A percentile compares a stretch with the other conserved stretches of the same genome.
Evolutionary conservation across 2,888 invertebrate species (phyloP).

Genomic region (Mimachlamys varia): DNA sequence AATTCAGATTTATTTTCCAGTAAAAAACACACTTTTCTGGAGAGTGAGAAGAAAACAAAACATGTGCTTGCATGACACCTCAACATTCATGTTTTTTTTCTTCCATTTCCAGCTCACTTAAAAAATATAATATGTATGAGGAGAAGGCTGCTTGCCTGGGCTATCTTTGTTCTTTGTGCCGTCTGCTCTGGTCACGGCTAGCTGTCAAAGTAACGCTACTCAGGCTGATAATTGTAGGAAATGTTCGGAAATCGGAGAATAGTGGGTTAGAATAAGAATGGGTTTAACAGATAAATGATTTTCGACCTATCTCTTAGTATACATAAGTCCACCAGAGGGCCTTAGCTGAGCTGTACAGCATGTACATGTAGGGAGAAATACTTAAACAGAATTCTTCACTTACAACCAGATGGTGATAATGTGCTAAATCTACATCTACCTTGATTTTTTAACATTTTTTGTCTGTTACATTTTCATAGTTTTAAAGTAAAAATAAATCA

Average conservation of each 20-base stretch:
- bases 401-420: not conserved
- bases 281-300: conserved; percentile 16
- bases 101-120: not conserved
- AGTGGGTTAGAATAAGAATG: not conserved
- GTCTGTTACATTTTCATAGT: too few relatives aligned
- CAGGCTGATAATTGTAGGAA: not conserved
- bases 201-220: not conserved
- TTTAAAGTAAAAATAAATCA: too few relatives aligned
- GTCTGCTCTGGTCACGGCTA: conserved; percentile 24
- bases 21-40: not conserved
- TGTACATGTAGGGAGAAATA: not conserved
- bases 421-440: too few relatives aligned
- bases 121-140: not conserved
- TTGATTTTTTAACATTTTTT: too few relatives aligned
- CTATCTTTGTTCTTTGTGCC: not conserved
- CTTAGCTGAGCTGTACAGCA: not conserved
- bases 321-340: conserved; percentile 13
- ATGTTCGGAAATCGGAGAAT: conserved; percentile 14
- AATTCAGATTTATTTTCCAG: not conserved
- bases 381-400: not conserved
- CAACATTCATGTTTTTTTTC: not conserved
- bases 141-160: not conserved
- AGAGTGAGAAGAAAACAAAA: not conserved
- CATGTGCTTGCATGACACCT: not conserved
- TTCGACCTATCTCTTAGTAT: not conserved